These are phyloP conservation scores for Orchesella flavescens DNA, from an alignment of 2,888 invertebrate genomes.

Conservation along the genomic window DNA sequence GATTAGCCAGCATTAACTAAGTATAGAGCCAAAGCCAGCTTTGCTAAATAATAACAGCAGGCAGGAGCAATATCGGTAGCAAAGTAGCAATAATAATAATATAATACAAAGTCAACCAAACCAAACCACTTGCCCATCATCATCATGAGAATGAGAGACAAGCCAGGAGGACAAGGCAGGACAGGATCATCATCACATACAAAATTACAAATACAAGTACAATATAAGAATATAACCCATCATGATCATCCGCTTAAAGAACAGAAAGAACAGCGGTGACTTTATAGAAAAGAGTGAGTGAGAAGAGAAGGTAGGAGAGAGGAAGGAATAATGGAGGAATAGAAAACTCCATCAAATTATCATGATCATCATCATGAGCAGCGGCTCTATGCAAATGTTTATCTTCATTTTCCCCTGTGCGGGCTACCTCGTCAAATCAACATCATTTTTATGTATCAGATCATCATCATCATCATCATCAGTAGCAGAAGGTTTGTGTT, in stretches of 20 bases:
- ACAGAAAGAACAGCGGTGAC: background rate
- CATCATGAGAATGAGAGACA: no score
- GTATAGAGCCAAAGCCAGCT: slow-evolving; percentile 1
- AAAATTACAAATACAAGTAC: no score
- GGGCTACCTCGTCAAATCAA: slow-evolving; percentile 14
- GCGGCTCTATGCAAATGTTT: slow-evolving; percentile 31
- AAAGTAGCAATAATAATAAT: background rate
- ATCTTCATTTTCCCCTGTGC: slow-evolving; percentile 14
- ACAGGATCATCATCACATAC: no score
- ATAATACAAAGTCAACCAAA: no score
- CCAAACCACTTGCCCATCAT: no score
- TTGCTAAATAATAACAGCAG: background rate
- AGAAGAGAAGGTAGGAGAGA: no score
- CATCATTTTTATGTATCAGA: slow-evolving; percentile 24
- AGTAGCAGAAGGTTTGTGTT: background rate
- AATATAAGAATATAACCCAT: no score
- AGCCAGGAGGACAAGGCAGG: no score
- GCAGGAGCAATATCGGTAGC: slow-evolving; percentile 1
- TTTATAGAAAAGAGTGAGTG: no score
- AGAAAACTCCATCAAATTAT: slow-evolving; percentile 37
- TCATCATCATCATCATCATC: background rate
- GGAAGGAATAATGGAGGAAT: background rate
- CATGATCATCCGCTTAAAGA: background rate
- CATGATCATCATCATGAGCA: slow-evolving; percentile 33
- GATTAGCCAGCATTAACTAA: background rate